Conservation (phyloP, 2,113 vertebrate species). For the Alethe castanea region DNA sequence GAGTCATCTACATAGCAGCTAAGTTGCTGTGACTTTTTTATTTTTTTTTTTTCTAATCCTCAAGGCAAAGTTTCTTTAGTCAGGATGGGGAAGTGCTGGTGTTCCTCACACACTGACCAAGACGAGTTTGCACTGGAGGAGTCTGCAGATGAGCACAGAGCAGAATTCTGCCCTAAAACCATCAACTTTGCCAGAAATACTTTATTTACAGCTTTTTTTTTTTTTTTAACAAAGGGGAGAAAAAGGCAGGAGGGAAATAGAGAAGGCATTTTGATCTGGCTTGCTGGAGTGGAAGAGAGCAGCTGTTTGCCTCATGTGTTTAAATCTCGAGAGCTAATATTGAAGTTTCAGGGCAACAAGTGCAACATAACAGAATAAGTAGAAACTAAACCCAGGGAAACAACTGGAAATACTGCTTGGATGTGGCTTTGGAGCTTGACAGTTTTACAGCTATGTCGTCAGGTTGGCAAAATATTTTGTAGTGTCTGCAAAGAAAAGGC, state of each 20-base stretch:
- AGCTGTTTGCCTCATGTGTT: constrained; percentile 65
- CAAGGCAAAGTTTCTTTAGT: background rate
- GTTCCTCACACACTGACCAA: background rate
- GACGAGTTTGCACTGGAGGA: background rate
- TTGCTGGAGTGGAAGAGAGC: background rate
- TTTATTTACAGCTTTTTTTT: background rate
- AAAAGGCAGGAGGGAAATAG: background rate
- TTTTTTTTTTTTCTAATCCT: background rate
- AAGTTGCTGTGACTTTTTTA: background rate
- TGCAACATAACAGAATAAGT: constrained; percentile 8
- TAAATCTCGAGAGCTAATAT: constrained; percentile 57
- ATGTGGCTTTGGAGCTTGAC: background rate
- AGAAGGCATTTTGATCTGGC: constrained; percentile 28
- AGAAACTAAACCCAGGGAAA: constrained; percentile 36
- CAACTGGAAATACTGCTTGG: background rate
- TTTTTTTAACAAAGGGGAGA: background rate
- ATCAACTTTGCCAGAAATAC: background rate
- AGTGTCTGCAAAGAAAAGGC: background rate
- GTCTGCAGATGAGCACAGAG: background rate
- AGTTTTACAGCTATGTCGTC: background rate
- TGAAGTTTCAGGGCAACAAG: constrained; percentile 61
- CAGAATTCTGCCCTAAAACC: background rate
- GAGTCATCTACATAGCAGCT: background rate
- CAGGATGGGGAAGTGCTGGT: background rate
- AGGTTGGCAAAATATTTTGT: background rate